These are phyloP conservation scores for Ormyrus rosae DNA, from an alignment of 2,888 invertebrate genomes.

Conservation along the genomic window DNA sequence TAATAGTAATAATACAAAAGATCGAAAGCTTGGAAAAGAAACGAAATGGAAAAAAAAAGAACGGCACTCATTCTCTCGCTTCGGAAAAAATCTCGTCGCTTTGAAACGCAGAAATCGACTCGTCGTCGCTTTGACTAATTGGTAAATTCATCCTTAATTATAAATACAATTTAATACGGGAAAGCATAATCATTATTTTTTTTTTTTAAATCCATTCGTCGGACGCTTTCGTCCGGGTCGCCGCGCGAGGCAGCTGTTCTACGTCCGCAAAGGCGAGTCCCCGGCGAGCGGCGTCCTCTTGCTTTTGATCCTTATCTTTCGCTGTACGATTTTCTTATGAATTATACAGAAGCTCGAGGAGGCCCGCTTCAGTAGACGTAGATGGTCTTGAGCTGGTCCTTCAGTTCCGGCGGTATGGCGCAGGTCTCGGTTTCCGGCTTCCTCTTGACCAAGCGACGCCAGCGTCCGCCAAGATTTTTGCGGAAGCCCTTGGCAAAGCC, in stretches of 20 bases:
- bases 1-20: conserved; percentile 10
- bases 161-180: conserved; percentile 60
- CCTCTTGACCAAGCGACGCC: conserved; percentile 90
- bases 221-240: no score
- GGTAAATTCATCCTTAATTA: conserved; percentile 37
- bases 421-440: conserved; percentile 89
- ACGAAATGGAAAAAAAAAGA: no score
- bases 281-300: background rate
- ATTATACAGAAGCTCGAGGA: conserved; percentile 3
- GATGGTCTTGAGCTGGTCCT: conserved; percentile 91
- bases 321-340: background rate
- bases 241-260: conserved; percentile 23
- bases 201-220: no score
- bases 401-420: conserved; percentile 90
- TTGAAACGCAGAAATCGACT: conserved; percentile 1
- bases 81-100: no score
- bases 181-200: conserved; percentile 60
- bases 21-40: background rate
- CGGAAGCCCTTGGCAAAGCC: conserved; percentile 89
- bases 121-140: conserved; percentile 37
- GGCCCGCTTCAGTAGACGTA: conserved; percentile 85
- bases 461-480: conserved; percentile 90
- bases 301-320: background rate
- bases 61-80: no score
- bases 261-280: background rate